These are phyloP conservation scores for Darevskia nairensis DNA, from an alignment of 2,797 vertebrate species.

Conservation along the genomic window DNA sequence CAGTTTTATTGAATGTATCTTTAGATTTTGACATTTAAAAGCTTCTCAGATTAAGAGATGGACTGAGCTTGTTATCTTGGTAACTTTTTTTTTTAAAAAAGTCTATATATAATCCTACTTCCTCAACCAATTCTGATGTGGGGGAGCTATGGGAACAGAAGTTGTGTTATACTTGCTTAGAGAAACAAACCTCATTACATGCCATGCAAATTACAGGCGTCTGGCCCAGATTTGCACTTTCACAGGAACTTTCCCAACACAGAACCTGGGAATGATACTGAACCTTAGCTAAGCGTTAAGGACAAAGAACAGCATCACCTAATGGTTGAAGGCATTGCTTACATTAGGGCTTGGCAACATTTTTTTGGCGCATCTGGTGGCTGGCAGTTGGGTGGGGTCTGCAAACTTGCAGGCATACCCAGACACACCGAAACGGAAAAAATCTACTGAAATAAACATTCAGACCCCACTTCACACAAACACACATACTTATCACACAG, in stretches of 20 bases:
- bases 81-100: no score
- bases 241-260: background rate
- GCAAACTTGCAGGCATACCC: background rate
- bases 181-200: background rate
- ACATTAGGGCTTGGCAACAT: background rate
- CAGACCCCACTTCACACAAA: no score
- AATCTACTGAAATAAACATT: no score
- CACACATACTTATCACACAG: no score
- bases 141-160: background rate
- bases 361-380: background rate
- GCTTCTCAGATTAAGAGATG: background rate
- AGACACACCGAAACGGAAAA: no score
- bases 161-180: background rate
- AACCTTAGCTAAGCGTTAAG: background rate
- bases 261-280: background rate
- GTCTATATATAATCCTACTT: background rate
- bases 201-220: background rate
- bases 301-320: background rate
- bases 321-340: background rate
- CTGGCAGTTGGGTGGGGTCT: no score
- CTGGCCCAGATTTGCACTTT: background rate
- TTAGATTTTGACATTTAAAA: conserved; percentile 15
- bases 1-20: conserved; percentile 32
- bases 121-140: background rate
- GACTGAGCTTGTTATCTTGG: background rate